phyloP scores from a whole-genome alignment of 1,140 invertebrate genomes.

The Bombus vancouverensis region DNA sequence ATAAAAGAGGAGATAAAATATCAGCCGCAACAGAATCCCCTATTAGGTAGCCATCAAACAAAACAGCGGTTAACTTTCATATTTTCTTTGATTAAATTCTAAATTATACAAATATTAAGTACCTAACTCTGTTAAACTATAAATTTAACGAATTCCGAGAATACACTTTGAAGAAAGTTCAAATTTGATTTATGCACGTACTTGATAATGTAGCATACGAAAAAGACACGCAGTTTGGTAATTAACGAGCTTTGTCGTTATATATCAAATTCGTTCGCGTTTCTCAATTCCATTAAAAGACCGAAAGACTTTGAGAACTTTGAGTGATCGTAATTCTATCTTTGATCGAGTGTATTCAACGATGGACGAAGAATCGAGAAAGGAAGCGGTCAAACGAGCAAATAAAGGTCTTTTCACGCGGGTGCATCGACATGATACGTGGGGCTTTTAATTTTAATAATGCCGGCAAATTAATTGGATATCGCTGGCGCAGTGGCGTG shows the following conservation, averaged over 20 bases:
- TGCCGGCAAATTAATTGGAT: constrained; percentile 74
- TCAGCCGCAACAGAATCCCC: background rate
- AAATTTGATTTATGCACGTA: too few species aligned
- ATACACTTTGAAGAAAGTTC: too few species aligned
- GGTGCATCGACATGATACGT: constrained; percentile 51
- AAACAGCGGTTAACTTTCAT: background rate
- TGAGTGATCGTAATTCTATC: background rate
- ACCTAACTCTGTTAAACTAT: too few species aligned
- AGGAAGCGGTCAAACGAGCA: background rate
- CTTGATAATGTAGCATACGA: too few species aligned
- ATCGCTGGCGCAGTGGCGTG: constrained; percentile 67
- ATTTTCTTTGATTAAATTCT: too few species aligned
- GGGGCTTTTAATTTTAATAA: constrained; percentile 71
- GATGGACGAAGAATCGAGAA: background rate
- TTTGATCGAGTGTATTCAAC: background rate
- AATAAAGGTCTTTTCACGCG: constrained; percentile 8
- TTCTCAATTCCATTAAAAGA: background rate
- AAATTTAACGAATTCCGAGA: too few species aligned
- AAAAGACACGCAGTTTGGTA: too few species aligned
- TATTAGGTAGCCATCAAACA: background rate
- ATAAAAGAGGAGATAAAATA: background rate
- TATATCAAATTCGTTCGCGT: background rate
- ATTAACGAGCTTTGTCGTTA: too few species aligned
- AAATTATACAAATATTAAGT: too few species aligned
- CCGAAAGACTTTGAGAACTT: background rate